These are phyloP conservation scores for Andrena bucephala DNA, from an alignment of 2,888 invertebrate species.

Conservation along the genomic window DNA sequence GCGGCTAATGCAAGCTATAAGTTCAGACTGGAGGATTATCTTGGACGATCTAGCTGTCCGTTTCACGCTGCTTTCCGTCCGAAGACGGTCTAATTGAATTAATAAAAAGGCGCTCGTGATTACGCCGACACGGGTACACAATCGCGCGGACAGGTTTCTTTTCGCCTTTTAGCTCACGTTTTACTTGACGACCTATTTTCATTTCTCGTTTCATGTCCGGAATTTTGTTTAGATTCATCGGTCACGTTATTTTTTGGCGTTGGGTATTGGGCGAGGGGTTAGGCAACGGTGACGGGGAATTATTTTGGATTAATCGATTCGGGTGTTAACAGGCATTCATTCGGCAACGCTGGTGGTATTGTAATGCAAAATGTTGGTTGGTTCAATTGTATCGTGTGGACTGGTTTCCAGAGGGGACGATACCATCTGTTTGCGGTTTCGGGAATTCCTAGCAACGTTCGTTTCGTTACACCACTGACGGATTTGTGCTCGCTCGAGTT, in stretches of 20 bases:
- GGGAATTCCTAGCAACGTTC: constrained; percentile 23
- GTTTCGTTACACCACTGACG: neutral
- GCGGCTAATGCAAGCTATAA: constrained; percentile 17
- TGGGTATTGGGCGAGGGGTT: too few species aligned
- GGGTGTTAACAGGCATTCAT: constrained; percentile 23
- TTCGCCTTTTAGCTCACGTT: constrained; percentile 70
- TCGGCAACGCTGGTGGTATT: neutral
- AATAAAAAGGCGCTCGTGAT: constrained; percentile 37
- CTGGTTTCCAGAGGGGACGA: neutral
- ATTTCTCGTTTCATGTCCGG: constrained; percentile 22
- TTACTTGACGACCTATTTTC: constrained; percentile 56
- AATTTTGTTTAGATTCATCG: constrained; percentile 17
- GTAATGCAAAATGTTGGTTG: constrained; percentile 15
- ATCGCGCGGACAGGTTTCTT: constrained; percentile 4
- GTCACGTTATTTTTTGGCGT: neutral
- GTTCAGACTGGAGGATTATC: constrained; percentile 35
- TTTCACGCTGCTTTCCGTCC: constrained; percentile 8
- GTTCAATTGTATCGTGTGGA: constrained; percentile 39
- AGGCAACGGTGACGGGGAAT: neutral
- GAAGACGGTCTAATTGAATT: constrained; percentile 54
- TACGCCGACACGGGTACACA: constrained; percentile 3
- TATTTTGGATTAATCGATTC: neutral
- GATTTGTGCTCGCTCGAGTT: neutral
- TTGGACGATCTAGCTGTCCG: constrained; percentile 25
- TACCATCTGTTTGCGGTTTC: constrained; percentile 4